These are phyloP conservation scores for Natrix natrix DNA, from an alignment of 2,797 vertebrate species.

Conservation along the genomic window DNA sequence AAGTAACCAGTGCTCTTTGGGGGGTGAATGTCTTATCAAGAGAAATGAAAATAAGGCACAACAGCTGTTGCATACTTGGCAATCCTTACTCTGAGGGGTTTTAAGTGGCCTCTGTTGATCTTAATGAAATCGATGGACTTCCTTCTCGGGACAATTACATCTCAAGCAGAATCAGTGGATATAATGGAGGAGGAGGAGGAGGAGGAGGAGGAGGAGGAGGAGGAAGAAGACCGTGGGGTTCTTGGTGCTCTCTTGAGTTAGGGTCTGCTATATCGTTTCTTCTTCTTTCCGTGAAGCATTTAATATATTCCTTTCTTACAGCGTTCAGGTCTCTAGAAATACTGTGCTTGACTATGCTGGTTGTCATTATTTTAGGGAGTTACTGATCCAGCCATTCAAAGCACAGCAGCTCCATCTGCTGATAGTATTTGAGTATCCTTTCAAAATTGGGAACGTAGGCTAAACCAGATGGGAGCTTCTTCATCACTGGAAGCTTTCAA, in stretches of 20 bases:
- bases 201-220: accelerated
- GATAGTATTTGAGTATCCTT: slow-evolving; percentile 24
- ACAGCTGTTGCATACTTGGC: not conserved
- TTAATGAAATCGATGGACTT: not conserved
- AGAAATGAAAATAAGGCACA: no score
- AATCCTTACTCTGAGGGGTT: not conserved
- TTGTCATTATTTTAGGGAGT: not conserved
- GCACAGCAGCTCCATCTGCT: slow-evolving; percentile 71
- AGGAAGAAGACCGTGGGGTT: no score
- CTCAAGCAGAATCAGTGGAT: not conserved
- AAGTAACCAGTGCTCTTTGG: not conserved
- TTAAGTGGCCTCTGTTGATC: not conserved
- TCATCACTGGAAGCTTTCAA: no score
- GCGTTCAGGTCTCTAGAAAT: not conserved
- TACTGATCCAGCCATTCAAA: slow-evolving; percentile 11
- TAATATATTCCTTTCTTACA: not conserved
- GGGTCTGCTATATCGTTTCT: slow-evolving; percentile 13
- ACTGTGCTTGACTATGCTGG: not conserved
- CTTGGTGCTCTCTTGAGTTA: no score
- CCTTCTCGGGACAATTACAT: not conserved
- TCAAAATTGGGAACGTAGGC: not conserved
- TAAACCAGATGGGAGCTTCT: no score
- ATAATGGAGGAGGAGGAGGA: not conserved
- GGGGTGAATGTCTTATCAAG: no score
- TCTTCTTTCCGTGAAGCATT: slow-evolving; percentile 41